Conservation (phyloP, 2,888 invertebrate species). For the Ophion ventricosus region DNA sequence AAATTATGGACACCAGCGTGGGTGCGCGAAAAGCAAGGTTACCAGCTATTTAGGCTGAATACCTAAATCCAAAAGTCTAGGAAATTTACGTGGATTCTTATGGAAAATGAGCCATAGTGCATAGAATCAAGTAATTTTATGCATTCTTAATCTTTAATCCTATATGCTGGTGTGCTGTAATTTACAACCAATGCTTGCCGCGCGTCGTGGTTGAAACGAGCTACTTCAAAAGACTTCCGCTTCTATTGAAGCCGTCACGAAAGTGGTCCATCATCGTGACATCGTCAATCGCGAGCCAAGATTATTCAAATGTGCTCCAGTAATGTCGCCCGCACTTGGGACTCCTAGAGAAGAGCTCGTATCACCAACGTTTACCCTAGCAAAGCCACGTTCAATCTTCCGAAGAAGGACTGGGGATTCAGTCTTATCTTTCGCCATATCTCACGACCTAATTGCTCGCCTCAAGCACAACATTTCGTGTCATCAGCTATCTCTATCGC, state of each 20-base stretch:
- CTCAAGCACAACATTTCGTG: not conserved
- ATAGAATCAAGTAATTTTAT: no score
- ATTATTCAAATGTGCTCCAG: constrained; percentile 26
- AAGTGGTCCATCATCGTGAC: constrained; percentile 1
- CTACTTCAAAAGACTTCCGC: constrained; percentile 14
- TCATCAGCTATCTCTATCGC: constrained; percentile 15
- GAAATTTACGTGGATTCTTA: no score
- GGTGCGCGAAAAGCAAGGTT: no score
- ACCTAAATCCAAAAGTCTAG: no score
- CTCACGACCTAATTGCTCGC: not conserved
- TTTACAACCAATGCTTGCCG: not conserved
- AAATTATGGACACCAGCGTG: no score
- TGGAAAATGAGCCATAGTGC: no score
- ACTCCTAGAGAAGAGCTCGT: not conserved
- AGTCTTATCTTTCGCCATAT: constrained; percentile 3
- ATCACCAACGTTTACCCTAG: not conserved
- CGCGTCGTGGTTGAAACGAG: not conserved
- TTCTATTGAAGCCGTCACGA: not conserved
- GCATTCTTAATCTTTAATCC: not conserved
- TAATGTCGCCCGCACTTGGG: constrained; percentile 1
- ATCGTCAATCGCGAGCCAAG: constrained; percentile 13
- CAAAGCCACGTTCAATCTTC: not conserved
- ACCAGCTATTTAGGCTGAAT: no score
- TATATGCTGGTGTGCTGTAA: not conserved
- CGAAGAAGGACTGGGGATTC: not conserved